Conservation (phyloP, 2,888 invertebrate species). For the Hanleya hanleyi region DNA sequence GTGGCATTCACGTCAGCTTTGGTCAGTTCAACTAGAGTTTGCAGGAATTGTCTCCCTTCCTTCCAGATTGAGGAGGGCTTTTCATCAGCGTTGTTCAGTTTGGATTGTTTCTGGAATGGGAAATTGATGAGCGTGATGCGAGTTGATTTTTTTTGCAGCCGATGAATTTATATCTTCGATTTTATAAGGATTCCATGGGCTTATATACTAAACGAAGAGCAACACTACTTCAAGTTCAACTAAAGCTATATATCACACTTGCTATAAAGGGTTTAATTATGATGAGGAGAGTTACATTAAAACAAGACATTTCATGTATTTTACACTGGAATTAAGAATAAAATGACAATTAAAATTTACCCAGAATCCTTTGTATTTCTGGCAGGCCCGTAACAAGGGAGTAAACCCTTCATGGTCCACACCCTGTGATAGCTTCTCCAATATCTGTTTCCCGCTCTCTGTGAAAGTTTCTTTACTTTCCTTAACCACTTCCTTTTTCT, state of each 20-base stretch:
- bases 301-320: no score
- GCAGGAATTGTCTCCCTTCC: conserved; percentile 60
- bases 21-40: conserved; percentile 56
- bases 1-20: conserved; percentile 53
- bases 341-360: no score
- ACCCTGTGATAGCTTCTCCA: conserved; percentile 66
- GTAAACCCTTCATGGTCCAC: conserved; percentile 69
- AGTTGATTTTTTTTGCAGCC: no score
- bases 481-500: conserved; percentile 17
- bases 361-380: conserved; percentile 44
- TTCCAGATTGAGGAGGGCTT: conserved; percentile 30
- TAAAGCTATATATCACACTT: no score
- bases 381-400: conserved; percentile 68
- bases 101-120: conserved; percentile 22
- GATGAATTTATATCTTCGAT: no score
- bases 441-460: conserved; percentile 18
- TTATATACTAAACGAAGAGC: background rate
- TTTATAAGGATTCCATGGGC: no score
- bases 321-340: no score
- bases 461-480: conserved; percentile 2
- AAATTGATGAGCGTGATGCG: no score
- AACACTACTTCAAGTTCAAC: no score
- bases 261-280: no score
- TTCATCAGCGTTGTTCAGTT: conserved; percentile 29
- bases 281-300: no score